These are phyloP conservation scores for Eurois occulta DNA, from an alignment of 2,888 invertebrate genomes.

Conservation along the genomic window DNA sequence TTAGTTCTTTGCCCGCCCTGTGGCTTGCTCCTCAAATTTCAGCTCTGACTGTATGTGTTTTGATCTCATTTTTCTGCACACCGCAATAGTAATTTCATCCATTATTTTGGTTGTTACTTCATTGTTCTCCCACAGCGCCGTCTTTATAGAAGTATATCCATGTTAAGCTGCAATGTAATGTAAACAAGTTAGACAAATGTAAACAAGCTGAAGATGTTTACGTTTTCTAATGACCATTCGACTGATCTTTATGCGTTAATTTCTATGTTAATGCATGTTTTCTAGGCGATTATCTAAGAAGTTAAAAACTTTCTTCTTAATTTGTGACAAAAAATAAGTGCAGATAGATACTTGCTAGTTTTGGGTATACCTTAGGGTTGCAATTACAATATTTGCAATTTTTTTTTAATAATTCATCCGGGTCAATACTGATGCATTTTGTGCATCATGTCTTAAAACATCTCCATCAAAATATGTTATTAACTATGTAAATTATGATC, in stretches of 20 bases:
- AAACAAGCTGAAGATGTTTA: constrained; percentile 33
- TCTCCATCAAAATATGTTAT: not conserved
- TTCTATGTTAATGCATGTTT: constrained; percentile 3
- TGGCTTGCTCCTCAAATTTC: constrained; percentile 50
- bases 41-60: constrained; percentile 39
- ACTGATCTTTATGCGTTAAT: constrained; percentile 5
- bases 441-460: not conserved
- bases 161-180: constrained; percentile 62
- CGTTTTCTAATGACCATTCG: constrained; percentile 21
- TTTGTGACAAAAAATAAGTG: not conserved
- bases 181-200: constrained; percentile 59
- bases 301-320: not conserved
- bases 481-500: constrained; percentile 24
- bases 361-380: not conserved
- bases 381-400: too few relatives aligned
- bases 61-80: constrained; percentile 43
- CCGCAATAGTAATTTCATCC: constrained; percentile 54
- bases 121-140: constrained; percentile 55
- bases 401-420: not conserved
- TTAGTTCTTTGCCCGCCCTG: constrained; percentile 60
- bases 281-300: not conserved
- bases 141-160: constrained; percentile 60
- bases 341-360: not conserved
- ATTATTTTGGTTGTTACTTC: constrained; percentile 64
- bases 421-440: not conserved